Evolutionary conservation across 2,888 invertebrate species (phyloP).

Genomic region (Diarsia dahlii): DNA sequence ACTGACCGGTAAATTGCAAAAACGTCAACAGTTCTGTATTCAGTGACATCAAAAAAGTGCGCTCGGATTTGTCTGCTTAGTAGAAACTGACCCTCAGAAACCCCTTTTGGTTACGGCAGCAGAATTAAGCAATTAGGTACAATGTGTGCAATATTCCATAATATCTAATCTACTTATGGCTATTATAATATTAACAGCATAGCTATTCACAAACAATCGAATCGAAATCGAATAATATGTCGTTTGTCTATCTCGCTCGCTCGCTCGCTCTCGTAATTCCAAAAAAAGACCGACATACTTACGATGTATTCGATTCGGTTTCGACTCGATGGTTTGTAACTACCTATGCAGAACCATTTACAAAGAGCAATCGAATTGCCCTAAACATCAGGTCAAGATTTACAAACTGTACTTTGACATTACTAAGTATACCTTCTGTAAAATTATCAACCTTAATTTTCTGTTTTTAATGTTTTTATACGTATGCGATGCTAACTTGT

Average conservation of each 20-base stretch:
- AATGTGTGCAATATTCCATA: not conserved
- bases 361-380: not conserved
- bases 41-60: not conserved
- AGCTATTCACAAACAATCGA: no score
- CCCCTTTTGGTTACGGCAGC: not conserved
- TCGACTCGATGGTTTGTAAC: no score
- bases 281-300: no score
- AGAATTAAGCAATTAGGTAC: not conserved
- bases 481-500: not conserved
- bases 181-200: not conserved
- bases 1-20: no score
- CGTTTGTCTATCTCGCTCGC: no score
- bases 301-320: no score
- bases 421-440: not conserved
- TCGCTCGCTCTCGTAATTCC: no score
- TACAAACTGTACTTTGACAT: not conserved
- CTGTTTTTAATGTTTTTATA: not conserved
- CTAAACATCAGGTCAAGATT: not conserved
- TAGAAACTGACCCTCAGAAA: not conserved
- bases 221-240: no score
- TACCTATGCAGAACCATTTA: no score
- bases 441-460: not conserved
- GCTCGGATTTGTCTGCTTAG: not conserved
- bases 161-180: not conserved
- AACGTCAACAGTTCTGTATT: not conserved